Conservation (phyloP, 2,113 vertebrate species). For the Ammodramus savannarum region DNA sequence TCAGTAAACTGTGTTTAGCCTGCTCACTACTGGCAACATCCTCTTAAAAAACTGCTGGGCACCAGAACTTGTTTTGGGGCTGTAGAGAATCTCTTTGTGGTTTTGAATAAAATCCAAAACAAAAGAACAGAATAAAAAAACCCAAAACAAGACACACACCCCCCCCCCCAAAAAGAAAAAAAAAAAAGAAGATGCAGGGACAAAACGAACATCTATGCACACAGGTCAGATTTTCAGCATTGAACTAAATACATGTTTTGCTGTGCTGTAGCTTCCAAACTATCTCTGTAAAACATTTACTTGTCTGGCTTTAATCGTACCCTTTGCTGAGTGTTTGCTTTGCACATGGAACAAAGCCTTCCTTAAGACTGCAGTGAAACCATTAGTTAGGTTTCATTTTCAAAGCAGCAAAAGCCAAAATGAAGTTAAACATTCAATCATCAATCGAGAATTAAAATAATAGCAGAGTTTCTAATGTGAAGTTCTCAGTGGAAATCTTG, state of each 20-base stretch:
- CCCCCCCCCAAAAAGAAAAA: no score
- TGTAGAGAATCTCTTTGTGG: neutral
- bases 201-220: neutral
- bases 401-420: neutral
- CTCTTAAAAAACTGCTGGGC: neutral
- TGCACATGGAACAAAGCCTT: slow-evolving; percentile 26
- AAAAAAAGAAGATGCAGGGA: neutral
- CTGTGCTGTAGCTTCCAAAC: neutral
- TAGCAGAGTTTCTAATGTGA: neutral
- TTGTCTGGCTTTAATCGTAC: neutral
- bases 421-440: slow-evolving; percentile 6
- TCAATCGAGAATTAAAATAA: slow-evolving; percentile 10
- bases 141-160: neutral
- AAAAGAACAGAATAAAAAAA: neutral
- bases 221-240: neutral
- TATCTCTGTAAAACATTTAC: slow-evolving; percentile 39
- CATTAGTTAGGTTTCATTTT: slow-evolving; percentile 4
- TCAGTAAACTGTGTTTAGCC: neutral
- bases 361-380: slow-evolving; percentile 1
- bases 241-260: neutral
- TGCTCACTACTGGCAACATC: neutral
- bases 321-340: neutral
- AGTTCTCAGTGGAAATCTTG: neutral
- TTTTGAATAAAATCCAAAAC: neutral
- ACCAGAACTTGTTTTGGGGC: neutral